These are phyloP conservation scores for Stenurella melanura DNA, from an alignment of 2,888 invertebrate genomes.

Conservation along the genomic window DNA sequence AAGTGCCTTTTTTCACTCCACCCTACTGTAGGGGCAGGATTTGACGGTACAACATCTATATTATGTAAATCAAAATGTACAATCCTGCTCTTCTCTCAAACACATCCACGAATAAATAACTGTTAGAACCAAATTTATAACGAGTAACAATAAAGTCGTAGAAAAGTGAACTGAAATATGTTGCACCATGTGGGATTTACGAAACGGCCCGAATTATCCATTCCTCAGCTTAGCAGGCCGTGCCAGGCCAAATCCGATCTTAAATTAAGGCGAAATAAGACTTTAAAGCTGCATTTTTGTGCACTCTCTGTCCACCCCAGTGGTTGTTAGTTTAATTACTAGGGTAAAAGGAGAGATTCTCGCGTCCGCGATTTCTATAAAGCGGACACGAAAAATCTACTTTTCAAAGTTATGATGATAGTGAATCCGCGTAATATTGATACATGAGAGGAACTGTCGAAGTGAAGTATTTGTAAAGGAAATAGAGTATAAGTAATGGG, in stretches of 20 bases:
- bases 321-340: slow-evolving; percentile 72
- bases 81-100: too few relatives aligned
- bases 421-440: too few relatives aligned
- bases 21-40: too few relatives aligned
- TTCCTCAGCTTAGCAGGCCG: slow-evolving; percentile 27
- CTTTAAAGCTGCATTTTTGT: slow-evolving; percentile 65
- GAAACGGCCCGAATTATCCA: slow-evolving; percentile 27
- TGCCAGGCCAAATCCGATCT: slow-evolving; percentile 61
- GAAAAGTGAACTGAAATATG: slow-evolving; percentile 27
- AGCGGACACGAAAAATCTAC: slow-evolving; percentile 52
- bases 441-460: too few relatives aligned
- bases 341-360: slow-evolving; percentile 65
- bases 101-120: background rate
- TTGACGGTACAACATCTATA: too few relatives aligned
- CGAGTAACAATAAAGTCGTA: slow-evolving; percentile 4
- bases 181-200: slow-evolving; percentile 26
- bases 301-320: slow-evolving; percentile 66
- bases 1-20: too few relatives aligned
- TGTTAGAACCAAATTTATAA: too few relatives aligned
- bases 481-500: too few relatives aligned
- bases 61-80: too few relatives aligned
- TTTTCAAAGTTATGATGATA: background rate
- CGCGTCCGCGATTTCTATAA: slow-evolving; percentile 59
- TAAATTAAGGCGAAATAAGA: slow-evolving; percentile 67
- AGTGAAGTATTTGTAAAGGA: too few relatives aligned